Evolutionary conservation across 2,113 vertebrate genomes (phyloP).

Genomic region (Channa maculata): DNA sequence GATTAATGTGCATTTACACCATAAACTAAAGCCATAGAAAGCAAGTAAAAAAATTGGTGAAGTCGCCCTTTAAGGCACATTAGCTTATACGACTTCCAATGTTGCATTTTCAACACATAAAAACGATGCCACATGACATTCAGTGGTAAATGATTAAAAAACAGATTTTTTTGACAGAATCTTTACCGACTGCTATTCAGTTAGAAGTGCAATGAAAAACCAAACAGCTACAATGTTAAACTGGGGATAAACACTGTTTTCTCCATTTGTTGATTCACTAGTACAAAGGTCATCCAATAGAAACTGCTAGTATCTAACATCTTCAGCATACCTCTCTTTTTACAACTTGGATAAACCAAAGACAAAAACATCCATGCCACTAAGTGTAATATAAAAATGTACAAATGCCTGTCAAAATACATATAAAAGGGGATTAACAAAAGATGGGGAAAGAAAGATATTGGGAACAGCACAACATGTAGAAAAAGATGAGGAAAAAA

Average conservation of each 20-base stretch:
- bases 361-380: constrained; percentile 38
- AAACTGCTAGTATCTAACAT: constrained; percentile 53
- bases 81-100: not conserved
- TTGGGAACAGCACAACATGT: constrained; percentile 29
- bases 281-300: constrained; percentile 48
- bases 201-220: constrained; percentile 27
- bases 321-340: constrained; percentile 55
- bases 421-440: constrained; percentile 46
- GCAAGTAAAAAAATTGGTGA: no score
- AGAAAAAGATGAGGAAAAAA: constrained; percentile 18
- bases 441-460: constrained; percentile 36
- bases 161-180: constrained; percentile 6
- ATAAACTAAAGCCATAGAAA: no score
- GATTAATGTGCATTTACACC: no score
- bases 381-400: constrained; percentile 31
- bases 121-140: constrained; percentile 19
- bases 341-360: constrained; percentile 46
- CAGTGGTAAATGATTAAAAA: constrained; percentile 16
- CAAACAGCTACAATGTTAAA: constrained; percentile 29
- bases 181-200: constrained; percentile 2
- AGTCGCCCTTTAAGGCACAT: no score
- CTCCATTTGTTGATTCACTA: constrained; percentile 19
- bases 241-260: constrained; percentile 20
- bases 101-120: constrained; percentile 6
- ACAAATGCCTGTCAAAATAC: constrained; percentile 44